Base-by-base conservation (phyloP, 2,888 invertebrate genomes). In the Idaea aversata region DNA sequence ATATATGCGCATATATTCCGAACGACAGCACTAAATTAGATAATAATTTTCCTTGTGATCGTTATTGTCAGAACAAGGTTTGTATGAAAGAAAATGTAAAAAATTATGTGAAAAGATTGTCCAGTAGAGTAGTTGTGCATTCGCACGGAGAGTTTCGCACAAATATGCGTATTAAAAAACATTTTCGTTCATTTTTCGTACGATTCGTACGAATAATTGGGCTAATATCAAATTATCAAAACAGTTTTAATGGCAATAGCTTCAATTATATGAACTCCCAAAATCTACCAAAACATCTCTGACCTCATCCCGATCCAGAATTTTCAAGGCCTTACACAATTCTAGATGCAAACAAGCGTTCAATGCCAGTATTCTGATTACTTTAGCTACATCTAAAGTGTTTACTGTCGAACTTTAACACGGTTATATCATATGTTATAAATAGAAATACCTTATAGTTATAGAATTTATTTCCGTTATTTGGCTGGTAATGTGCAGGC, bases 381-480 rank as follows among this genome's bases (percentile, higher is more conserved):
- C 47, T 47, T 7, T 7, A 47, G 47, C 47, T 47, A 47, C 47
- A 47, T 47, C 47, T 47, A 36, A 36, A 36, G 36, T 36, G 47
- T 47, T 47, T 47, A 47, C 10, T 47, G 47, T 47, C 47, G 47
- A 47, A 47, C 47, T 47, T 47, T 47, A 47, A 47, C 10, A 47
- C 58, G 15, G 15, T 58, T 15, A 16, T n/a, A 58, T 15, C 4
- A 15, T 7, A 7, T 13, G n/a, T 0, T 58, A 58, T 16, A 15
- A 58, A 58, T 58, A 58, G 58, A 58, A 58, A 58, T 58, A 58
- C 58, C 58, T 5, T 7, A 57, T 57, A 58, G 15, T 60, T 59
- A 71, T 73, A 69, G 66, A 61, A 67, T 76, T 75, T 74, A 79
- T 76, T 73, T 78, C 73, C 73, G 74, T 73, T 74, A 72, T 75